Evolutionary conservation across 1,140 invertebrate species (phyloP).

Genomic region (Drosophila ohnishii): DNA sequence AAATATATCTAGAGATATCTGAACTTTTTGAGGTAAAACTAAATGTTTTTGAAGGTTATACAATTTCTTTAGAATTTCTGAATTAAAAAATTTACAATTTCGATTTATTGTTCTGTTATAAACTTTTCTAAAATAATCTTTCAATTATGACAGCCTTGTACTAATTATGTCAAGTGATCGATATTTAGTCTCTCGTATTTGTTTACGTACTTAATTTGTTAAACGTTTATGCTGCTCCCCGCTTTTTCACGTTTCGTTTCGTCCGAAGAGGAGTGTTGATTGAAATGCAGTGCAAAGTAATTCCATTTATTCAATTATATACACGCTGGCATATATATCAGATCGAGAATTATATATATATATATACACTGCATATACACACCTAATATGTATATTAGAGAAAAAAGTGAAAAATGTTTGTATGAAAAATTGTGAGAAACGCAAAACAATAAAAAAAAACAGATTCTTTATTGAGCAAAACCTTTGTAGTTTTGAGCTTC

Average conservation of each 20-base stretch:
- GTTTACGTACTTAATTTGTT: conserved; percentile 62
- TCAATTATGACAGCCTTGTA: neutral
- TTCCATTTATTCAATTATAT: conserved; percentile 80
- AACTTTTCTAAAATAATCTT: neutral
- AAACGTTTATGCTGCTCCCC: conserved; percentile 23
- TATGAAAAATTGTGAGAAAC: conserved; percentile 67
- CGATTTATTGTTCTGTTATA: neutral
- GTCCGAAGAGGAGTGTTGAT: conserved; percentile 46
- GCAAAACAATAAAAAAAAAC: conserved; percentile 62
- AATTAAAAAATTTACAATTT: neutral
- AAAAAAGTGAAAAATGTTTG: conserved; percentile 68
- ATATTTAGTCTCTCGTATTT: conserved; percentile 37
- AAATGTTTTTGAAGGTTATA: neutral
- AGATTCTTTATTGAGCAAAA: conserved; percentile 65
- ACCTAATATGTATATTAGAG: conserved; percentile 64
- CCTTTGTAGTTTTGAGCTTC: no score
- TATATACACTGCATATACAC: conserved; percentile 65
- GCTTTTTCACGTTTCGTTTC: conserved; percentile 36
- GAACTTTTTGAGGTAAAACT: no score
- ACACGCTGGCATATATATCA: conserved; percentile 61
- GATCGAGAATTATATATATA: conserved; percentile 57
- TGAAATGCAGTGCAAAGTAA: conserved; percentile 75
- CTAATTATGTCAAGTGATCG: neutral
- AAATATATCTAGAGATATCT: no score
- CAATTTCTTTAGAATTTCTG: neutral